Evolutionary conservation across 2,113 vertebrate species (phyloP), one percentile per base, ranked within the genome.

Genomic region (Cyanocitta stelleri): DNA sequence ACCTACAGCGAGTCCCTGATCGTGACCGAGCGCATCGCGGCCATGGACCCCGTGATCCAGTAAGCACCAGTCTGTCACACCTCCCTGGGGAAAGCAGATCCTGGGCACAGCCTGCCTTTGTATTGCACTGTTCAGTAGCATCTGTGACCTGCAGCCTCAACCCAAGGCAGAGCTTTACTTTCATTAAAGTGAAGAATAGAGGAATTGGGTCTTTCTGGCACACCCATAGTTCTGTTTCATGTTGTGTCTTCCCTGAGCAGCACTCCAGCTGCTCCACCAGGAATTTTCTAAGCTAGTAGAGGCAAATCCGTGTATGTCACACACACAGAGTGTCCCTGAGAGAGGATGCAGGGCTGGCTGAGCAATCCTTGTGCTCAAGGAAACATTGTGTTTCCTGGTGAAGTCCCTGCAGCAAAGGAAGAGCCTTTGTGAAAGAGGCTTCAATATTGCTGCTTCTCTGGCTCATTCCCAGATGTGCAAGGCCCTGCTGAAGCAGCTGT

Each of bases 1-100:
- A 99, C 99, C 9, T 98, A 99, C 92, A 98, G 98, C 2, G 99
- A 99, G 66, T 98, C 99, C 79, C 98, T 99, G 90, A 99, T 99
- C 1, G 96, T 99, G 24, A 98, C 99, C 0, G 99, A 99, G 46
- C 98, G 97, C 86, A 99, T 99, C 13, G 99, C 99, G 1, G 99
- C 98, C 0, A 99, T 99, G 98, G 99, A 99, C 89, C 96, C 98
- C 1, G 84, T 99, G 3, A 98, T 99, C 88, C 98, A 98, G 99
- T 99, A 96, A 98, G 98, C 71, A 10, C 20, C 74, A 41, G 1
- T 7, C 15, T 56, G 29, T 4, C 48, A 2, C 74, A 4, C 2
- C 48, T 22, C 46, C 46, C 64, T 54, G 85, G 69, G 62, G 7
- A 13, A 0, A 9, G 15, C 51, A 66, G 3, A 1, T 0, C 66